These are phyloP conservation scores for Tholera decimalis DNA, from an alignment of 2,888 invertebrate genomes.

Conservation along the genomic window DNA sequence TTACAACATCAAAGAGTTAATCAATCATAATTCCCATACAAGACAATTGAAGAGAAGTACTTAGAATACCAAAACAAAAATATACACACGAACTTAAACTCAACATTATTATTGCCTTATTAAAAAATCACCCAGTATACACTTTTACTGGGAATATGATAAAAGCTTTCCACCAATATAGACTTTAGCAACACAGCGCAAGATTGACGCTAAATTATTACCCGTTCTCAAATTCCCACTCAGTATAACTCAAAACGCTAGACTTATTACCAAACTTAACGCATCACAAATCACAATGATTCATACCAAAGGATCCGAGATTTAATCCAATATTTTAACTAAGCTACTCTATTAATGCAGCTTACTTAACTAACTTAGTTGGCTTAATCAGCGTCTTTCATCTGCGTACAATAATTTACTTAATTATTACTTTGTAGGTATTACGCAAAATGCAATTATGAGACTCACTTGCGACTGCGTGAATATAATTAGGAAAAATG, in stretches of 20 bases:
- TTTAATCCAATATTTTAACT: constrained; percentile 37
- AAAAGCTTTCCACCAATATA: no score
- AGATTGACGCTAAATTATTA: not conserved
- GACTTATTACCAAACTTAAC: constrained; percentile 19
- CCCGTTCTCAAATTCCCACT: constrained; percentile 1
- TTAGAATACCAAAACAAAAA: no score
- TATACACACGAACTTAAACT: no score
- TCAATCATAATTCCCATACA: no score
- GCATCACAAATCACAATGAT: constrained; percentile 21
- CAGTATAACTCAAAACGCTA: constrained; percentile 1
- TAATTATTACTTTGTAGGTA: constrained; percentile 48
- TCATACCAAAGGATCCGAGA: constrained; percentile 33
- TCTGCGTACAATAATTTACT: constrained; percentile 50
- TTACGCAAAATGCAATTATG: constrained; percentile 54
- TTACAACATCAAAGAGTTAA: no score
- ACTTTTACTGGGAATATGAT: no score
- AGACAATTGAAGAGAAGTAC: no score
- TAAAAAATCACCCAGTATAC: no score
- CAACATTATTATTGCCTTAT: no score
- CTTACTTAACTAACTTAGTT: constrained; percentile 38
- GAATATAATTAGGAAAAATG: constrained; percentile 40
- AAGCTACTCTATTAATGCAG: constrained; percentile 41
- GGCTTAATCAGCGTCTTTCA: constrained; percentile 52
- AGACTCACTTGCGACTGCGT: constrained; percentile 24
- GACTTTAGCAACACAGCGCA: no score